These are phyloP conservation scores for Sturnus vulgaris DNA, from an alignment of 2,113 vertebrate genomes.

Conservation along the genomic window DNA sequence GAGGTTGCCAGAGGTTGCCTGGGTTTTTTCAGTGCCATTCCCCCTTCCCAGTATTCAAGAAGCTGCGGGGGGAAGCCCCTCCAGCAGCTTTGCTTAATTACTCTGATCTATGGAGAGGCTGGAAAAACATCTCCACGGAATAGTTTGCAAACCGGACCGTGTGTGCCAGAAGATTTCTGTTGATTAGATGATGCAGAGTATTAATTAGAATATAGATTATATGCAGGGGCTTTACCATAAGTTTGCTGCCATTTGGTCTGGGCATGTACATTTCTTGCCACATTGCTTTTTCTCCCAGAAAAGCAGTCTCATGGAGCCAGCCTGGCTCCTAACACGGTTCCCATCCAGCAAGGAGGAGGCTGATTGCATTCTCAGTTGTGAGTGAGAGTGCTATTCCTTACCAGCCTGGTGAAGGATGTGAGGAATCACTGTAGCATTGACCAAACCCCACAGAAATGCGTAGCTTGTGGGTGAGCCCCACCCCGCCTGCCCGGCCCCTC, in stretches of 20 bases:
- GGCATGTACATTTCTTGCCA: neutral
- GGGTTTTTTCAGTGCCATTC: neutral
- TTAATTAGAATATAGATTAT: slow-evolving; percentile 60
- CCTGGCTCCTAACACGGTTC: neutral
- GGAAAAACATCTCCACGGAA: slow-evolving; percentile 49
- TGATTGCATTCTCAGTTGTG: neutral
- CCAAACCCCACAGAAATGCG: neutral
- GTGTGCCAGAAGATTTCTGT: slow-evolving; percentile 56
- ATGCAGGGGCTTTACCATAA: slow-evolving; percentile 13
- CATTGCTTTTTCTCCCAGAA: slow-evolving; percentile 9
- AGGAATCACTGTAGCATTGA: neutral
- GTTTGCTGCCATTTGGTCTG: slow-evolving; percentile 42
- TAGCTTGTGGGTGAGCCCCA: neutral
- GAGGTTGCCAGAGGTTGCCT: slow-evolving; percentile 62
- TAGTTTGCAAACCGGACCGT: slow-evolving; percentile 10
- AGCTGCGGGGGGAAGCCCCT: slow-evolving; percentile 56
- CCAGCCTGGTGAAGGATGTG: neutral
- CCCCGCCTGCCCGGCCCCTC: neutral
- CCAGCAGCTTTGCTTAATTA: slow-evolving; percentile 74
- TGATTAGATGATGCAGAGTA: slow-evolving; percentile 44
- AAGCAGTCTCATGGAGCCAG: neutral
- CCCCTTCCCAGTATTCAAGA: slow-evolving; percentile 14
- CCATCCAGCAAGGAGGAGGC: neutral
- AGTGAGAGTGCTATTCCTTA: neutral
- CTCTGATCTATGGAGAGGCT: slow-evolving; percentile 54